Evolutionary conservation across 2,113 vertebrate species (phyloP).

Genomic region (Nerophis ophidion): DNA sequence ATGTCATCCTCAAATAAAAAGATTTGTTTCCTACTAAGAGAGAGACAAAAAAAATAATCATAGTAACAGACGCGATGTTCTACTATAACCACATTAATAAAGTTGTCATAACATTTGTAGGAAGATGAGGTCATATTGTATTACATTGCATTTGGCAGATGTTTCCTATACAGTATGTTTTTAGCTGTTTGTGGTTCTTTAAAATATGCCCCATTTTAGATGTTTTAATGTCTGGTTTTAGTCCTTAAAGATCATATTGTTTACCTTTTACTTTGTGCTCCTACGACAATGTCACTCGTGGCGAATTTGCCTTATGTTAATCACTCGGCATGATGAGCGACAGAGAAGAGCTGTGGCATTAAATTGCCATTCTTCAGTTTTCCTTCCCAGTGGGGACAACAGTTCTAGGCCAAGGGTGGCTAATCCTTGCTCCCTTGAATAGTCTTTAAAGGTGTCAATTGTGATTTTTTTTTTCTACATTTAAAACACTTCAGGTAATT

Average conservation of each 20-base stretch:
- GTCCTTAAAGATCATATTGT: neutral
- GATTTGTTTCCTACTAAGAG: too few relatives aligned
- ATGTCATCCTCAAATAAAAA: constrained; percentile 35
- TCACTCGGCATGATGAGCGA: constrained; percentile 28
- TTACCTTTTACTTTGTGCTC: neutral
- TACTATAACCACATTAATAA: too few relatives aligned
- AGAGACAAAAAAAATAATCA: constrained; percentile 44
- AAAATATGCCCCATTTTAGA: neutral
- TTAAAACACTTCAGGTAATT: too few relatives aligned
- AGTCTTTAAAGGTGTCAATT: constrained; percentile 23
- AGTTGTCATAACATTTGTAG: too few relatives aligned
- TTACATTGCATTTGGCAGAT: neutral
- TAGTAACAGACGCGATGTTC: too few relatives aligned
- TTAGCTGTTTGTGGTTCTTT: neutral
- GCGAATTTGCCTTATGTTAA: constrained; percentile 9
- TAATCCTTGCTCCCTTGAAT: constrained; percentile 5
- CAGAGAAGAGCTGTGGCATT: constrained; percentile 49
- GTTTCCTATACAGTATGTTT: neutral
- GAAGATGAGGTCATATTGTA: too few relatives aligned
- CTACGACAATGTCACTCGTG: constrained; percentile 32
- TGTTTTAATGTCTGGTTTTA: neutral
- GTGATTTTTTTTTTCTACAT: too few relatives aligned
- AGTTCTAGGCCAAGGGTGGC: constrained; percentile 35
- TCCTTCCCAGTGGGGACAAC: constrained; percentile 44
- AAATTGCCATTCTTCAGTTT: constrained; percentile 39